phyloP scores from a whole-genome alignment of 2,797 vertebrate species.

The Cirrhinus mrigala region DNA sequence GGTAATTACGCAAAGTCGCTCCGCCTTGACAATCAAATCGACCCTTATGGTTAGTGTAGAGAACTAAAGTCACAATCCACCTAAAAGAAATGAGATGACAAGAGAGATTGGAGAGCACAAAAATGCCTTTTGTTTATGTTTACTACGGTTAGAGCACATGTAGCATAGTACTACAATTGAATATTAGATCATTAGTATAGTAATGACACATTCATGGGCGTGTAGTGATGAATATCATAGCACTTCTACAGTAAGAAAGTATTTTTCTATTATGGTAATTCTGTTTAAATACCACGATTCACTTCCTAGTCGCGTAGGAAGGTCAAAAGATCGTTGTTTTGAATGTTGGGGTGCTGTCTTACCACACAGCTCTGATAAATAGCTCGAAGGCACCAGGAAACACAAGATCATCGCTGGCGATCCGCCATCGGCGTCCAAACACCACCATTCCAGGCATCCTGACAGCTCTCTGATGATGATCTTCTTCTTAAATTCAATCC shows the following conservation, averaged over 20 bases:
- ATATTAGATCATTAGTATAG: not conserved
- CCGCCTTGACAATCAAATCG: constrained; percentile 84
- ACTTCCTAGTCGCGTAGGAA: not conserved
- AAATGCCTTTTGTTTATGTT: not conserved
- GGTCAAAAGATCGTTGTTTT: not conserved
- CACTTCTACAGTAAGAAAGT: not conserved
- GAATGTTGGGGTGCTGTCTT: constrained; percentile 57
- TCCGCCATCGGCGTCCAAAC: constrained; percentile 92
- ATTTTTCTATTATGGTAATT: not conserved
- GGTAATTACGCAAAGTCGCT: constrained; percentile 84
- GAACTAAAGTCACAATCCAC: constrained; percentile 88
- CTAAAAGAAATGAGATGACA: constrained; percentile 68
- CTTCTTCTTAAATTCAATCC: not conserved
- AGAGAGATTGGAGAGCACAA: not conserved
- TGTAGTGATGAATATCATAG: not conserved
- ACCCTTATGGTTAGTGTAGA: constrained; percentile 85
- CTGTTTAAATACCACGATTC: not conserved
- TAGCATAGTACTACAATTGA: not conserved
- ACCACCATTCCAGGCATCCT: constrained; percentile 89
- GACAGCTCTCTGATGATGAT: not conserved
- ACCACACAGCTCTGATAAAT: constrained; percentile 87
- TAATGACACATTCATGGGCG: not conserved
- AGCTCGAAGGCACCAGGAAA: constrained; percentile 90
- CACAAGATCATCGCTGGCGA: constrained; percentile 94
- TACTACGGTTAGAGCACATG: not conserved